Base-by-base conservation (phyloP, 2,888 invertebrate genomes). In the Hypercompe scribonia region DNA sequence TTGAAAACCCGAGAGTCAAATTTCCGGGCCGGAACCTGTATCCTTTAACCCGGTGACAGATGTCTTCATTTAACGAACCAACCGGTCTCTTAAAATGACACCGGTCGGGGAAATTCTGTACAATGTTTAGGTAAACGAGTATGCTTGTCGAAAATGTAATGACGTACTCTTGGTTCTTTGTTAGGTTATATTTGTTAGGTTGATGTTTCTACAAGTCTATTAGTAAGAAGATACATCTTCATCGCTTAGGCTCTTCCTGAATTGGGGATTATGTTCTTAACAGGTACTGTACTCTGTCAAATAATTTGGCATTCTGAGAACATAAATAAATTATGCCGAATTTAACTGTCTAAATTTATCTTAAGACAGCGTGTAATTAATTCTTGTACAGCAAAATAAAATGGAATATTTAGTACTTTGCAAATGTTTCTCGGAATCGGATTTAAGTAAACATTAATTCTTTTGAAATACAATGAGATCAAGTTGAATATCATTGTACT, bases 11-110 rank as follows among this genome's bases (percentile, higher is more conserved):
- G 46, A 81, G 84, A 82, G 80, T 87, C 86, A 86, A 88, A 89
- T 89, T 87, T 89, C 89, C 88, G 87, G 85, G 65, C 77, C 69
- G 76, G n/a, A 77, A 78, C 78, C 78, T 67, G 79, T 78, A 79
- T 79, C 81, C 81, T 77, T 81, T 82, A 78, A 78, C 81, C 81
- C 79, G 68, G 74, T 86, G 88, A 88, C 89, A 88, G 85, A 88
- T 87, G 85, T 88, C 85, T 88, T 88, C 86, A 87, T 87, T 85
- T 84, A 78, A 76, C 80, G 68, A 72, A 71, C 81, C 72, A 75
- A 78, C 80, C 74, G 82, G 79, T 81, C 82, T 83, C 80, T 80
- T 82, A 78, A 85, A 80, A 65, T 64, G 84, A 83, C 83, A 81
- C 83, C 75, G 72, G 46, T 28, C 46, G 58, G 34, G 13, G 36